Evolutionary conservation across 2,113 vertebrate species (phyloP), one percentile per base, ranked within the genome.

Genomic region (Ascaphus truei): DNA sequence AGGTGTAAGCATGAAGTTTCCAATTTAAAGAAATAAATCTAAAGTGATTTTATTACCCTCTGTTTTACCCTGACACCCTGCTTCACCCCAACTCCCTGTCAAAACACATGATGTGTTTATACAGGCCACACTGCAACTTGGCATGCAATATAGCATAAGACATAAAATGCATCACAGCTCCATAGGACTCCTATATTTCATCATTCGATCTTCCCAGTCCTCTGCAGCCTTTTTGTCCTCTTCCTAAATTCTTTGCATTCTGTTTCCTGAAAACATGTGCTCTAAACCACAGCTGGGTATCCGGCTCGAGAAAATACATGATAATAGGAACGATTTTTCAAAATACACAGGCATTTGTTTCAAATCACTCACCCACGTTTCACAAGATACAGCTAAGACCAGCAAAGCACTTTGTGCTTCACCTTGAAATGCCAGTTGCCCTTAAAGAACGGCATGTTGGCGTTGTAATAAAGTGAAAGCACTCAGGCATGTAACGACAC

Each of bases 1-100:
- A 99, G 97, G 97, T 99, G 97, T 97, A 95, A 97, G 97, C 95
- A 94, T 98, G 94, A 97, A 96, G 94, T 98, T 96, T 98, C 95
- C 95, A 97, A 98, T 98, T 98, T 98, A 91, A 90, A 89, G 92
- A 92, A 95, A 98, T 98, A 99, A 98, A 99, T 98, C 96, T 94
- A 90, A 92, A 94, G 92, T 93, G 91, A 95, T 98, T 97, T 98
- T 98, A 97, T 94, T 95, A 96, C 93, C 86, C 90, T 88, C 93
- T 91, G 88, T 89, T 96, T 92, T 91, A 90, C 90, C 89, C 89
- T 89, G 91, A 92, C 87, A 91, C 89, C 88, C 87, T 83, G 80
- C 88, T 91, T 92, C 90, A 92, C 91, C 89, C 88, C 86, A 60
- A 74, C 85, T 85, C 84, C 81, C 87, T 92, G 89, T 91, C 89